Conservation (phyloP, 1,140 invertebrate genomes). For the Lasaia peninsularis region DNA sequence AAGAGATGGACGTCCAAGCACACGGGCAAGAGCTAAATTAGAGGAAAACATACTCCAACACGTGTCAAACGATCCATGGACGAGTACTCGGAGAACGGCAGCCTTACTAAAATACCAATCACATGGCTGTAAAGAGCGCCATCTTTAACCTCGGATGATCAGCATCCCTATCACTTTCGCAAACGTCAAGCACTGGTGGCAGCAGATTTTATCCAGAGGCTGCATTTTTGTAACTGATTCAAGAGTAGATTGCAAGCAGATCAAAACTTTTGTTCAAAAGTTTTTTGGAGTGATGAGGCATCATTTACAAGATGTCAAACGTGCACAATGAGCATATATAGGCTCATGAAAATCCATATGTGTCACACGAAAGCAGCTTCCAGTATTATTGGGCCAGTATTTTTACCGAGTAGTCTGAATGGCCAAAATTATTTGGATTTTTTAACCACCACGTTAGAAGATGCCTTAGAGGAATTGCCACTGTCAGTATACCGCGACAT, state of each 20-base stretch:
- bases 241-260: too few species aligned
- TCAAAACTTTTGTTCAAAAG: too few species aligned
- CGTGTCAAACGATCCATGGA: too few species aligned
- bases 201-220: neutral
- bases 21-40: too few species aligned
- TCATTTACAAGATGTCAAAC: neutral
- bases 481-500: neutral
- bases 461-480: neutral
- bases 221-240: too few species aligned
- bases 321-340: neutral
- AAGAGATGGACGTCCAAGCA: too few species aligned
- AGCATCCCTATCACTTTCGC: conserved; percentile 4
- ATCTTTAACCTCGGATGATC: neutral
- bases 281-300: too few species aligned
- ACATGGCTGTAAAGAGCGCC: neutral
- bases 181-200: neutral
- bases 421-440: neutral
- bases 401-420: neutral
- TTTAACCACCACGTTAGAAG: neutral
- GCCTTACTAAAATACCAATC: neutral
- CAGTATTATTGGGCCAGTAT: neutral
- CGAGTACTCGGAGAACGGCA: too few species aligned
- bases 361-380: too few species aligned
- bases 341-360: too few species aligned
- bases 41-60: too few species aligned